These are phyloP conservation scores for Coenonympha arcania DNA, from an alignment of 2,888 invertebrate species.

Conservation along the genomic window DNA sequence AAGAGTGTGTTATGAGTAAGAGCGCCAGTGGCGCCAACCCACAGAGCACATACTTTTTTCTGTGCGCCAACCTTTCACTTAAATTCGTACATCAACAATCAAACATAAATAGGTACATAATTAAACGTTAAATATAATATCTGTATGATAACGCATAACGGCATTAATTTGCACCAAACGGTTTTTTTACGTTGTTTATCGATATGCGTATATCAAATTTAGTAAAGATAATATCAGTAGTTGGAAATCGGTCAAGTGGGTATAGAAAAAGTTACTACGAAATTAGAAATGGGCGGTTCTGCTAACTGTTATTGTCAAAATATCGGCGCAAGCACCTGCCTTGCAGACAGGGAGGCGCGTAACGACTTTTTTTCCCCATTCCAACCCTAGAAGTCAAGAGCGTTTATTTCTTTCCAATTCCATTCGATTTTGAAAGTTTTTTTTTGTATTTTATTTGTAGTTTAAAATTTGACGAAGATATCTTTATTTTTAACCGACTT, in stretches of 20 bases:
- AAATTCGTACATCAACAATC: no score
- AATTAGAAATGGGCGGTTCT: constrained; percentile 65
- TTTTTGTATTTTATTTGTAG: background rate
- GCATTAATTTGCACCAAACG: constrained; percentile 29
- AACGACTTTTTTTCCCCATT: constrained; percentile 41
- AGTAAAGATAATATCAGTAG: constrained; percentile 49
- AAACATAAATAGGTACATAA: no score
- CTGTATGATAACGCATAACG: constrained; percentile 6
- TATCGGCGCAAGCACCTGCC: constrained; percentile 66
- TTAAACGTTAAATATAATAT: background rate
- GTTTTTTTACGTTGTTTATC: constrained; percentile 36
- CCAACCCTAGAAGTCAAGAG: constrained; percentile 12
- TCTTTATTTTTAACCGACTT: background rate
- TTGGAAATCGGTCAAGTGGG: constrained; percentile 62
- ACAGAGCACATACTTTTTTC: no score
- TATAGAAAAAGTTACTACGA: constrained; percentile 50
- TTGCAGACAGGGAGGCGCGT: constrained; percentile 60
- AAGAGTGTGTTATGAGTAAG: no score
- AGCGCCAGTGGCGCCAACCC: no score
- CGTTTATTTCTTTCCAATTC: constrained; percentile 11
- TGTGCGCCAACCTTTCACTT: no score
- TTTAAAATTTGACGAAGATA: background rate
- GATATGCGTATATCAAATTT: constrained; percentile 47
- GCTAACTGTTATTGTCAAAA: constrained; percentile 73
- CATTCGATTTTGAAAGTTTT: background rate